Percentiles rank a stretch among this genome's conserved stretches.
Conservation (phyloP, 2,113 vertebrate species). For the Oncorhynchus nerka region DNA sequence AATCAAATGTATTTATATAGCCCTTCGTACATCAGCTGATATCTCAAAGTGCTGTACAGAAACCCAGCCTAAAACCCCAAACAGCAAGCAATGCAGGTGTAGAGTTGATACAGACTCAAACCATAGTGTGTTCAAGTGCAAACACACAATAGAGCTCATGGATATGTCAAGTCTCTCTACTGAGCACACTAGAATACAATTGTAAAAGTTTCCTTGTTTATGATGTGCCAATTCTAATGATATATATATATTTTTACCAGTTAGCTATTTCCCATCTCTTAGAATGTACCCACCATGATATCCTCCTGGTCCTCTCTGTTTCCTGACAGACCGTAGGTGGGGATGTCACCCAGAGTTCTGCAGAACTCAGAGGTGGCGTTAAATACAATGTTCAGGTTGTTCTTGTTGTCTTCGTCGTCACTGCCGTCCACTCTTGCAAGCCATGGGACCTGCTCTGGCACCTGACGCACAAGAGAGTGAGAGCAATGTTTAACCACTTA, state of each 20-base stretch:
- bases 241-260: too few species aligned
- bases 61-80: too few species aligned
- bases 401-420: slow-evolving; percentile 65
- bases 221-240: too few species aligned
- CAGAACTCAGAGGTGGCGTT: slow-evolving; percentile 92
- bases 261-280: not conserved
- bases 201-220: not conserved
- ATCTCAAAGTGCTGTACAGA: too few species aligned
- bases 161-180: not conserved
- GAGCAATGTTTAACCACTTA: not conserved
- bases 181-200: not conserved
- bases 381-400: slow-evolving; percentile 81
- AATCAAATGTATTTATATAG: too few species aligned
- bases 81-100: too few species aligned
- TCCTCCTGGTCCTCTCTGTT: slow-evolving; percentile 91
- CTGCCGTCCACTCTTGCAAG: not conserved
- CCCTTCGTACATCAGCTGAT: too few species aligned
- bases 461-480: slow-evolving; percentile 13
- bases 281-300: slow-evolving; percentile 74
- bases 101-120: not conserved
- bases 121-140: not conserved
- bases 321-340: slow-evolving; percentile 87
- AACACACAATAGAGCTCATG: not conserved
- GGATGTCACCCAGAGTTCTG: slow-evolving; percentile 88
- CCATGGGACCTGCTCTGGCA: slow-evolving; percentile 55